Evolutionary conservation across 2,888 invertebrate species (phyloP), one percentile per base, ranked within the genome.

Genomic region (Agelastica alni): DNA sequence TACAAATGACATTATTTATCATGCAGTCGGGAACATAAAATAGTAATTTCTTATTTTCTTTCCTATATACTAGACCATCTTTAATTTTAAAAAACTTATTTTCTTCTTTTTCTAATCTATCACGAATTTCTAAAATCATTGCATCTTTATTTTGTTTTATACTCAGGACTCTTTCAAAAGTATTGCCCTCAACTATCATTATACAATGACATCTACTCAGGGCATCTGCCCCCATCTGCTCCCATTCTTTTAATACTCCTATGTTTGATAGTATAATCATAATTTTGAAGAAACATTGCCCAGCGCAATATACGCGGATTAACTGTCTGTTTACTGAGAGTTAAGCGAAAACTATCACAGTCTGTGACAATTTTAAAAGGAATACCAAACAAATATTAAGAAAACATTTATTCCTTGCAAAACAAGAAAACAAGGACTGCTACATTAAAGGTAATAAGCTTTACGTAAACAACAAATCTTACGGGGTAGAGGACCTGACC

Each of bases 1-100:
- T 49, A 22, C 57, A 44, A 14, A 70, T 63, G 4, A 69, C 54
- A 39, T 62, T 60, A 4, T 56, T 41, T 51, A 66, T 64, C 64
- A 69, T 65, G 9, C 52, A 48, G 7, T 41, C 5, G 3, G 66
- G 65, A 2, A 58, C 56, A 46, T 54, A 56, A 53, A 61, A 64
- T 14, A 43, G 3, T 16, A 43, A 13, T 30, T 17, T 41, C 5
- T 53, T 32, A 14, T 45, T 13, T 26, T 12, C 17, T 32, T 56
- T 56, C 7, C 53, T 20, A 31, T 53, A 44, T 5, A 48, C 37
- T 14, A 46, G n/a, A 18, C 56, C 53, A 31, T 53, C 31, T 30
- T 41, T 36, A 5, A 51, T 7, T 41, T 53, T 45, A 44, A 42
- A 53, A 13, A 43, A 31, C 17, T 12, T 32, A 20, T 44, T 20